Evolutionary conservation across 1,140 invertebrate species (phyloP), one percentile per base, ranked within the genome.

Genomic region (Drosophila pruinosa): DNA sequence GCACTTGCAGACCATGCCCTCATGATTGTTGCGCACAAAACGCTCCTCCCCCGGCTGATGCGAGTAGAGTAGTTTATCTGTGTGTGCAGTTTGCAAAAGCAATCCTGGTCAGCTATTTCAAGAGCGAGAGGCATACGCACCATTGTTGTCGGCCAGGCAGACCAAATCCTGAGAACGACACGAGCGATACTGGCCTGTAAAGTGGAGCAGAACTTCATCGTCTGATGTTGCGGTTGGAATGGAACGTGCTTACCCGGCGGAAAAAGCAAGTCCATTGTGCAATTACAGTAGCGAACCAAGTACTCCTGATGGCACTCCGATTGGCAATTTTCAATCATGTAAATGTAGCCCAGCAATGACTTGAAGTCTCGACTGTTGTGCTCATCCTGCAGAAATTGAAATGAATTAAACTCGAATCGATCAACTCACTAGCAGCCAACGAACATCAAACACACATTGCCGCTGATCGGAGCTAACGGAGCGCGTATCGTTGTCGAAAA

Each of bases 281-380:
- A 91, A 59, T 91, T 91, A 38, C 90, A 91, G 54, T 79, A 89
- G 17, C 75, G 61, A 15, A 89, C 61, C 63, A 91, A 72, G 76
- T 91, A 85, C 65, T 90, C 79, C 68, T 90, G 90, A 70, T 90
- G 83, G 56, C 90, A 91, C 70, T 91, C 72, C 19, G 90, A 80
- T 61, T 81, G 71, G 53, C 90, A 91, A 77, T 91, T 91, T 45
- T 91, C 85, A 78, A 82, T 79, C 82, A 89, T 91, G 45, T 91
- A 90, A 58, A 82, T 72, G 63, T 89, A 85, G 43, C 86, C 86
- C 17, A 64, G 31, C 45, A 91, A 47, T 7, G 82, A 81, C 47
- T 81, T 90, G 47, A 81, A 89, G 36, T 89, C 72, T 0, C 63
- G 58, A 31, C 61, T 74, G 12, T 72, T 65, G 28, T 43, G 75